Base-by-base conservation (phyloP, 1,140 invertebrate genomes). In the Physella acuta region DNA sequence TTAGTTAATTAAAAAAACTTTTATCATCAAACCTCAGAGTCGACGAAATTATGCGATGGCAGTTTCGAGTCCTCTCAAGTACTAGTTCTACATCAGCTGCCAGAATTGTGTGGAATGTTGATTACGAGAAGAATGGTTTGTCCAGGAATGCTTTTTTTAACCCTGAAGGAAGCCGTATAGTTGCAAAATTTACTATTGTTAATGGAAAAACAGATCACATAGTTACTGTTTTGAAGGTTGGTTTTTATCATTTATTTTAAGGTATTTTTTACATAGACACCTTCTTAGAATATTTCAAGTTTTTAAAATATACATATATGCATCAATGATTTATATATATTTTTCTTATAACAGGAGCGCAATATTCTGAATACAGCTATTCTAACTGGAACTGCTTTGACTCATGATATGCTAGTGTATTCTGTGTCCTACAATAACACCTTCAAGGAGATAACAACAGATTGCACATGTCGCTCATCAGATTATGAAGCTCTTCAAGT, bases 401-500 rank as follows among this genome's bases (percentile, higher is more conserved):
- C 93, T 2, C 93, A 95, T 76, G 92, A 94, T 4, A 93, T 99
- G 91, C 94, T 94, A 85, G 92, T 99, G 52, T 94, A 95, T 81
- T 94, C 95, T 73, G 94, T 98, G 1, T 95, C 92, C 37, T 93
- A 96, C 81, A 92, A 92, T 0, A 95, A 95, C 33, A 93, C 93
- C 85, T 91, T 97, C 0, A 93, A 93, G 66, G 95, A 98, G 84
- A 94, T 98, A 53, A 97, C 95, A 16, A 86, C 95, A n/a, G 93
- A 97, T 82, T 93, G 94, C 56, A 94, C 93, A 36, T 99, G 96
- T 84, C 92, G 94, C 79, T 95, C 94, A 20, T 92, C 94, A 78
- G 95, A 98, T 81, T 94, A 97, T 82, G 95, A 94, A 78, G 94
- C 97, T 53, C 89, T 99, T 30, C 98, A 98, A 90, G 95, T 95